Percentiles rank a stretch among this genome's conserved stretches.
These are phyloP conservation scores for Diacarnus erythraeanus DNA, from an alignment of 37 sponge, comb jelly and placozoan genomes.

Conservation along the genomic window DNA sequence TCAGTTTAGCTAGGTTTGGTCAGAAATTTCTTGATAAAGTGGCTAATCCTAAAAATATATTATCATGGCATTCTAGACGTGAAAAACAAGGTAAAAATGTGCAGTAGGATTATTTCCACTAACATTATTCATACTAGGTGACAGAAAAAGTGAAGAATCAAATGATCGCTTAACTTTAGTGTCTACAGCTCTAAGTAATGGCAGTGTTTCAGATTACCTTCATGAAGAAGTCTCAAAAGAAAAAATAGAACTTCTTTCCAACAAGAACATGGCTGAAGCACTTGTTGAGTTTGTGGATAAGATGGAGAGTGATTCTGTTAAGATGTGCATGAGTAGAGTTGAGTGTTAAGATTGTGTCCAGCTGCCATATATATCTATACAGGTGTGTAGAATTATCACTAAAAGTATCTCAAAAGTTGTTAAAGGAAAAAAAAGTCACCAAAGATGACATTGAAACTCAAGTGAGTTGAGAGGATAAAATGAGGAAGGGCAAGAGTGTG, in stretches of 20 bases:
- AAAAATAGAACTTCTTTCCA: constrained; percentile 68
- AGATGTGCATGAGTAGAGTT: too few species aligned
- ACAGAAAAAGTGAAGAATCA: background rate
- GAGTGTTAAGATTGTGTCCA: constrained; percentile 11
- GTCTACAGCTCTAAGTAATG: background rate
- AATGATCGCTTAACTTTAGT: background rate
- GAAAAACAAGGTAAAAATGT: constrained; percentile 7
- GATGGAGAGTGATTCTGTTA: constrained; percentile 77
- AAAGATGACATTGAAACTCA: constrained; percentile 32
- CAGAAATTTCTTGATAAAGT: constrained; percentile 74
- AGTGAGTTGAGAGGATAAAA: too few species aligned
- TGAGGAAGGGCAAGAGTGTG: too few species aligned
- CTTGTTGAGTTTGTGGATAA: constrained; percentile 82
- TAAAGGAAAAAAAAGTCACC: constrained; percentile 25
- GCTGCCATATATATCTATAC: background rate
- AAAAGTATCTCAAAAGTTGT: constrained; percentile 35
- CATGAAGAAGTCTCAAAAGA: constrained; percentile 41
- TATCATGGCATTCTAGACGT: constrained; percentile 46
- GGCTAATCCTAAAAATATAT: constrained; percentile 83
- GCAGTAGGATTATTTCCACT: too few species aligned
- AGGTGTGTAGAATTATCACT: constrained; percentile 69
- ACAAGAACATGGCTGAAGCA: constrained; percentile 69
- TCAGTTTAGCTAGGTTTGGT: constrained; percentile 82
- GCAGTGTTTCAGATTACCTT: constrained; percentile 14
- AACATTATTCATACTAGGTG: too few species aligned